phyloP scores from a whole-genome alignment of 2,113 vertebrate species.

The Clarias batrachus region DNA sequence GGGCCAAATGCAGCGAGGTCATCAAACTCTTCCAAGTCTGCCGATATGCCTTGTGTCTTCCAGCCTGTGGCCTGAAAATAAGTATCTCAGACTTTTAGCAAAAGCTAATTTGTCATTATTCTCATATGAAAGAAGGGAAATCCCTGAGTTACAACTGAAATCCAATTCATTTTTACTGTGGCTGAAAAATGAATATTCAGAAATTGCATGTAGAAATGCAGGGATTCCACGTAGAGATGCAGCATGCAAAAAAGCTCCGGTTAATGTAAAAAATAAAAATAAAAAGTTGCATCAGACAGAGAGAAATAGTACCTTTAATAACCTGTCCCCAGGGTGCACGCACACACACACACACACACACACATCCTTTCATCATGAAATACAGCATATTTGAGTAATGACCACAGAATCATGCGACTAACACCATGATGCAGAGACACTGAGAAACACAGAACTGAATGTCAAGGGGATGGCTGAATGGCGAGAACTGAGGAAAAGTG shows the following conservation, averaged over 20 bases:
- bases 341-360: background rate
- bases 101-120: constrained; percentile 59
- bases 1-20: background rate
- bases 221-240: constrained; percentile 46
- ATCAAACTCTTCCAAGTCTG: background rate
- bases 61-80: constrained; percentile 6
- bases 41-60: constrained; percentile 14
- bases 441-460: constrained; percentile 29
- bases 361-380: constrained; percentile 19
- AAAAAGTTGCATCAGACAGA: background rate
- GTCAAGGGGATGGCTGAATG: constrained; percentile 12
- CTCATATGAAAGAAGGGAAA: constrained; percentile 52
- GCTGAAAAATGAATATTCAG: constrained; percentile 55
- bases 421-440: constrained; percentile 40
- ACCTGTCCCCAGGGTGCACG: background rate
- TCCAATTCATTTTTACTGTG: constrained; percentile 57
- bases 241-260: constrained; percentile 50
- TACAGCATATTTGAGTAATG: constrained; percentile 12
- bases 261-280: background rate
- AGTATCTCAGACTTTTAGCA: background rate
- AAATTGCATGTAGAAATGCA: constrained; percentile 46
- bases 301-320: constrained; percentile 3
- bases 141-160: constrained; percentile 26
- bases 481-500: background rate
- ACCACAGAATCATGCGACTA: constrained; percentile 48